Evolutionary conservation across 2,888 invertebrate species (phyloP).

Genomic region (Plemyria rubiginata): DNA sequence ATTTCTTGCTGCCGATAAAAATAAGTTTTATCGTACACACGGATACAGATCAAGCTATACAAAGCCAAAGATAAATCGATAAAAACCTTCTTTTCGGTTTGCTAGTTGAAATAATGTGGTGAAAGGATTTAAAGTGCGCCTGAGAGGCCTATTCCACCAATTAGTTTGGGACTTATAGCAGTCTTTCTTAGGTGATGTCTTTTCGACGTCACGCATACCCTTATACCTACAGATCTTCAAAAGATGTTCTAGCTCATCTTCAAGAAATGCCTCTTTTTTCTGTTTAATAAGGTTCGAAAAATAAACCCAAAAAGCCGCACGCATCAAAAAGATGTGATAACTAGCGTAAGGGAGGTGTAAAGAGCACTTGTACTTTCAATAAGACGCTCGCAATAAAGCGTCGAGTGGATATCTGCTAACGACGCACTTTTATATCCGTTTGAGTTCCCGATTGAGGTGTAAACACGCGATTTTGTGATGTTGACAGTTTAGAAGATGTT

Average conservation of each 20-base stretch:
- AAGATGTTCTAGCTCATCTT: not conserved
- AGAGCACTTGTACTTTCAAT: conserved; percentile 72
- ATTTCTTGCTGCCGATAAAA: no score
- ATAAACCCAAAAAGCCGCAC: conserved; percentile 63
- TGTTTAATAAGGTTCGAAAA: conserved; percentile 30
- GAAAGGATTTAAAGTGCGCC: no score
- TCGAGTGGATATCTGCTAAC: conserved; percentile 75
- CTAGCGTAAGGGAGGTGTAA: conserved; percentile 75
- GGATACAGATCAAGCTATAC: no score
- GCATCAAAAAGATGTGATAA: conserved; percentile 78
- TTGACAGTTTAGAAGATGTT: conserved; percentile 17
- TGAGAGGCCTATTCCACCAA: no score
- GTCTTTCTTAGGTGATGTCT: no score
- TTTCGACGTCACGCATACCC: no score
- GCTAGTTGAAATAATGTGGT: no score
- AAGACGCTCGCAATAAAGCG: conserved; percentile 74
- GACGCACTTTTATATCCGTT: conserved; percentile 66
- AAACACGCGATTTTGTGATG: conserved; percentile 32
- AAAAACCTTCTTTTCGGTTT: no score
- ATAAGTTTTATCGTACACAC: no score
- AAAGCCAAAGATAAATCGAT: no score
- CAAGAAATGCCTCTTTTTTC: not conserved
- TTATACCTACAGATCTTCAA: not conserved
- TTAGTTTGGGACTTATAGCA: no score
- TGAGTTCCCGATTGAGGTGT: conserved; percentile 43